Evolutionary conservation across 2,113 vertebrate species (phyloP).

Genomic region (Phylloscopus whistleri): DNA sequence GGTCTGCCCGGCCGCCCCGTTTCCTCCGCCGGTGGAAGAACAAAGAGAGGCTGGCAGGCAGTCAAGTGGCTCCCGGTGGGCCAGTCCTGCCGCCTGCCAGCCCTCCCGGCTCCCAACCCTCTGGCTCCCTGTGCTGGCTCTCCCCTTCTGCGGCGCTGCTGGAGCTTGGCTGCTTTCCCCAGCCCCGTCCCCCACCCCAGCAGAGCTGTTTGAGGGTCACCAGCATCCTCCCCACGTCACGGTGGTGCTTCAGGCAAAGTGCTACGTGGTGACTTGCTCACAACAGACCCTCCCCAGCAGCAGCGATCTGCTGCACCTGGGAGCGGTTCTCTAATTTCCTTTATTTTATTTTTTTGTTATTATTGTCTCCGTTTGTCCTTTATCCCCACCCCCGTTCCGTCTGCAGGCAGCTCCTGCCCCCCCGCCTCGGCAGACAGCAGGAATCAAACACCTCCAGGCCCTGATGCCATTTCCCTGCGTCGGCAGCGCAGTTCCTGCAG

Average conservation of each 20-base stretch:
- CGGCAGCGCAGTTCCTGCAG: neutral
- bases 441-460: constrained; percentile 1
- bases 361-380: constrained; percentile 34
- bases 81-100: constrained; percentile 14
- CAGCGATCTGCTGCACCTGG: neutral
- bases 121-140: neutral
- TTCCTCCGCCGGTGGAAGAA: constrained; percentile 55
- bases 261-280: neutral
- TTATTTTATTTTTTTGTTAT: neutral
- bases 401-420: neutral
- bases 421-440: neutral
- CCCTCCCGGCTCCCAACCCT: neutral
- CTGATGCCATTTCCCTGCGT: neutral
- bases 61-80: constrained; percentile 43
- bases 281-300: neutral
- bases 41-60: constrained; percentile 54
- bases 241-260: neutral
- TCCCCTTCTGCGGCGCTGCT: neutral
- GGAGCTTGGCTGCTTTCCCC: neutral
- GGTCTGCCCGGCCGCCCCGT: neutral
- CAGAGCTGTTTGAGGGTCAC: neutral
- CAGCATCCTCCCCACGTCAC: neutral
- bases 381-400: neutral
- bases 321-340: neutral
- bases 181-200: fast-evolving